These are phyloP conservation scores for Pseudochromis fuscus DNA, from an alignment of 2,797 vertebrate species.

Conservation along the genomic window DNA sequence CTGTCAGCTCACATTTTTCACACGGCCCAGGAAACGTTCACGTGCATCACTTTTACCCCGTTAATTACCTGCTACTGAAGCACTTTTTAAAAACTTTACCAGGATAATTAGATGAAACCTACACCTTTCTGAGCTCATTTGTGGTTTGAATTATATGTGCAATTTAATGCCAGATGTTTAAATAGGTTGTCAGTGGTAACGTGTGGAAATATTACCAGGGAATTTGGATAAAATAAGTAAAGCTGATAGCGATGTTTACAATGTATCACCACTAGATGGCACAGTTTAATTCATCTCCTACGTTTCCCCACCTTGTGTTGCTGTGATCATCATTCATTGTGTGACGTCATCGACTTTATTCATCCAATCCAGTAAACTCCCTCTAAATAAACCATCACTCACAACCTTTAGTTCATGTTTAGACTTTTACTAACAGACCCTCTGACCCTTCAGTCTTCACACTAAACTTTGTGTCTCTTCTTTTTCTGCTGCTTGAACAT, in stretches of 20 bases:
- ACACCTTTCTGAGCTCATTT: too few relatives aligned
- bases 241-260: too few relatives aligned
- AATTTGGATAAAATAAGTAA: too few relatives aligned
- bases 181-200: not conserved
- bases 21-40: conserved; percentile 6
- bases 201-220: not conserved
- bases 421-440: conserved; percentile 16
- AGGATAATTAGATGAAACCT: too few relatives aligned
- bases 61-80: conserved; percentile 15
- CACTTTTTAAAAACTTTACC: not conserved
- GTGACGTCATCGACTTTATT: conserved; percentile 1
- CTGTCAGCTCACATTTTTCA: conserved; percentile 37
- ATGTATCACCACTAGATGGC: conserved; percentile 32
- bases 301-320: not conserved
- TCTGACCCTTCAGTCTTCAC: conserved; percentile 16
- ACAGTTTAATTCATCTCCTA: not conserved
- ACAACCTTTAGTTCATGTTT: conserved; percentile 4
- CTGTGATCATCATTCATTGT: conserved; percentile 7
- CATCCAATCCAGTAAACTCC: too few relatives aligned
- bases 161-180: too few relatives aligned
- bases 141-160: not conserved
- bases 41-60: conserved; percentile 13
- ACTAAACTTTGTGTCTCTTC: conserved; percentile 73
- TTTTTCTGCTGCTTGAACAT: conserved; percentile 88
- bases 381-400: too few relatives aligned